Evolutionary conservation across 1,140 invertebrate genomes (phyloP).

Genomic region (Drosophila obscura): DNA sequence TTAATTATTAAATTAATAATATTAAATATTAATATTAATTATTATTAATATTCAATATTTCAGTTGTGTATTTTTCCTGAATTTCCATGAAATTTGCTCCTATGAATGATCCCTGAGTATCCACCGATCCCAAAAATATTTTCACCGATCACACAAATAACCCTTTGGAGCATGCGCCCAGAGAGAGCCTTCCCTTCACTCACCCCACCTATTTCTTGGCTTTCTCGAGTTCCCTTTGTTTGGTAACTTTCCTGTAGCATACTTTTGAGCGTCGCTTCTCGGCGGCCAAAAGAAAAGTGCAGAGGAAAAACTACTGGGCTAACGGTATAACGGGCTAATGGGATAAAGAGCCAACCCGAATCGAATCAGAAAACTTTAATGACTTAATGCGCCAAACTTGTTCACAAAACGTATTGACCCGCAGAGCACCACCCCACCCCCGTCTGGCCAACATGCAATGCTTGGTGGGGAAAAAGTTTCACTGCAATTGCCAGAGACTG

Average conservation of each 20-base stretch:
- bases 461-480: slow-evolving; percentile 5
- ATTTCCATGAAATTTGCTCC: no score
- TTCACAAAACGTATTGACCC: slow-evolving; percentile 48
- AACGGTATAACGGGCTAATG: slow-evolving; percentile 4
- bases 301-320: slow-evolving; percentile 5
- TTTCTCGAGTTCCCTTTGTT: background rate
- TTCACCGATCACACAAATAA: no score
- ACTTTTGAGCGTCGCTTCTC: slow-evolving; percentile 27
- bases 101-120: no score
- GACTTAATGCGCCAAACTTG: slow-evolving; percentile 73
- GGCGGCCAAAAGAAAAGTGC: slow-evolving; percentile 1
- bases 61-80: no score
- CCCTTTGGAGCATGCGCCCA: no score
- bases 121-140: no score
- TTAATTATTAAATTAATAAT: no score
- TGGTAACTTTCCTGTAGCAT: background rate
- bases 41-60: no score
- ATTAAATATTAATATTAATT: no score
- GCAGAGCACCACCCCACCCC: slow-evolving; percentile 7
- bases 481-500: slow-evolving; percentile 9
- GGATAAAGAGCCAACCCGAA: slow-evolving; percentile 33
- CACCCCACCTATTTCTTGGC: no score
- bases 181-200: no score
- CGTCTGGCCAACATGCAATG: background rate
- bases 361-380: slow-evolving; percentile 76